phyloP scores from a whole-genome alignment of 2,113 vertebrate species.

The Chamaetylas fuelleborni region DNA sequence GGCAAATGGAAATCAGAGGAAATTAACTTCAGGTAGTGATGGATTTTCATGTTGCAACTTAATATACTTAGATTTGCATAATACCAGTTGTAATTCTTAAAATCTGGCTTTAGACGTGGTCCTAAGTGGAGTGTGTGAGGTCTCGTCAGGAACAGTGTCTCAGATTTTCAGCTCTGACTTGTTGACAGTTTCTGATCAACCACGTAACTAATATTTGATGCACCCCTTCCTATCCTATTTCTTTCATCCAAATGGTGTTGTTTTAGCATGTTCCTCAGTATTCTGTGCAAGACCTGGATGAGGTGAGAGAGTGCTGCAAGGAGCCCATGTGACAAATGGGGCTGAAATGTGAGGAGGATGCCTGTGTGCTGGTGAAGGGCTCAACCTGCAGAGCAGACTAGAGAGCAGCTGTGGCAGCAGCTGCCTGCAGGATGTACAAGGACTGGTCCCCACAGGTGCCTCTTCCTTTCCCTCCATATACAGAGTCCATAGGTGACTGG shows the following conservation, averaged over 20 bases:
- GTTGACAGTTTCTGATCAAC: background rate
- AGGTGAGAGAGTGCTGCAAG: fast-evolving
- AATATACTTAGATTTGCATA: background rate
- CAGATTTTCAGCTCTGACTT: background rate
- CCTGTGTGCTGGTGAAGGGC: background rate
- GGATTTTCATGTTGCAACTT: background rate
- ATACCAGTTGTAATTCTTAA: background rate
- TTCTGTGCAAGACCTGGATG: background rate
- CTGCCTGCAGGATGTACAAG: background rate
- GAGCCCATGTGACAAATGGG: background rate
- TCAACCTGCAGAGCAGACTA: background rate
- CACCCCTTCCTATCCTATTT: background rate
- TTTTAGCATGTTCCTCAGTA: background rate
- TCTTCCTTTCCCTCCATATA: fast-evolving
- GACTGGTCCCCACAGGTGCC: background rate
- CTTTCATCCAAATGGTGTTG: background rate
- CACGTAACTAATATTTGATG: background rate
- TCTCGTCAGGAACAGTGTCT: background rate
- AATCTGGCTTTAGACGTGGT: background rate
- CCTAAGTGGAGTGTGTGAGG: background rate
- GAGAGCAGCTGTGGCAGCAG: background rate
- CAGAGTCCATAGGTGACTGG: fast-evolving
- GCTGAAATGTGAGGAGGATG: fast-evolving
- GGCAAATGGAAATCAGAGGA: background rate
- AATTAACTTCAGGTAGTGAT: background rate